These are phyloP conservation scores for Rutpela maculata DNA, from an alignment of 2,888 invertebrate species.

Conservation along the genomic window DNA sequence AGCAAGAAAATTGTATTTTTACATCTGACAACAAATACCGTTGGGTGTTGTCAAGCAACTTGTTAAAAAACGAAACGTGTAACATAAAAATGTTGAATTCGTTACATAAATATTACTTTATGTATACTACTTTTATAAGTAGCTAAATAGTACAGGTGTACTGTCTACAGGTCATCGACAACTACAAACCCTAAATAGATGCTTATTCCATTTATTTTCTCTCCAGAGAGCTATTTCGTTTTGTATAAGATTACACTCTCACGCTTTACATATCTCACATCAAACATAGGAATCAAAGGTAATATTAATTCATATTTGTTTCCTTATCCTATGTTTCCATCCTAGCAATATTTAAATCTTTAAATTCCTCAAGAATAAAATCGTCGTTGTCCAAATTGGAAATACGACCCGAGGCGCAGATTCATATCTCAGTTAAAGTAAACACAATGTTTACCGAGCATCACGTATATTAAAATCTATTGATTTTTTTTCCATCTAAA, in stretches of 20 bases:
- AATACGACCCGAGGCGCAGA: slow-evolving; percentile 29
- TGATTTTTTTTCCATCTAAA: slow-evolving; percentile 47
- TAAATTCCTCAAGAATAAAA: slow-evolving; percentile 31
- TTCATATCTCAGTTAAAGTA: slow-evolving; percentile 58
- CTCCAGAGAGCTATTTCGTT: slow-evolving; percentile 4
- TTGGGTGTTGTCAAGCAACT: too few species aligned
- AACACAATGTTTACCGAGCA: slow-evolving; percentile 57
- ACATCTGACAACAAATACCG: too few species aligned
- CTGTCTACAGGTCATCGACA: not conserved
- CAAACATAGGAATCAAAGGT: slow-evolving; percentile 26
- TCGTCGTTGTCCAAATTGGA: slow-evolving; percentile 38
- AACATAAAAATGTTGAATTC: not conserved
- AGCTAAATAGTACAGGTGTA: not conserved
- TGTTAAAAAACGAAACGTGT: not conserved
- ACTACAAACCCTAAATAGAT: not conserved
- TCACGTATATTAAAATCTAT: slow-evolving; percentile 59
- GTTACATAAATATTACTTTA: not conserved
- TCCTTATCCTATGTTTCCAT: slow-evolving; percentile 11
- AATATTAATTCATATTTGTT: slow-evolving; percentile 33
- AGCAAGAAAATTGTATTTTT: too few species aligned
- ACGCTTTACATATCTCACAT: slow-evolving; percentile 27
- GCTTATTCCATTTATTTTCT: not conserved
- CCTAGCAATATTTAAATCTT: slow-evolving; percentile 21
- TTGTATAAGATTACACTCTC: slow-evolving; percentile 2
- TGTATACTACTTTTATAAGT: not conserved